These are phyloP conservation scores for Melanargia galathea DNA, from an alignment of 2,888 invertebrate genomes.

Conservation along the genomic window DNA sequence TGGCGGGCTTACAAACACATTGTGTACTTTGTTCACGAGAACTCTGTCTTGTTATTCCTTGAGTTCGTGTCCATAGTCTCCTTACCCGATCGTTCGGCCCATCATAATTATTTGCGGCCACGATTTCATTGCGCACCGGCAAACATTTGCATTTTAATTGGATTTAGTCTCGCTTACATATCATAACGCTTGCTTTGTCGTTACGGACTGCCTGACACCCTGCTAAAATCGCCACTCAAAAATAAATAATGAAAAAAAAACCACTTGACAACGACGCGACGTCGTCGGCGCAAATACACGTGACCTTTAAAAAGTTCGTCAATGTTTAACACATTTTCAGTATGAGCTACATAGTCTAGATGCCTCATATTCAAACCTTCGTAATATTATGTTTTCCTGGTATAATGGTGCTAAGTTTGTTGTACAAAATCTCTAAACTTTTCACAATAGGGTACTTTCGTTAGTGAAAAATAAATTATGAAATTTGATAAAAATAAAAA, in stretches of 20 bases:
- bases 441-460: too few relatives aligned
- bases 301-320: constrained; percentile 8
- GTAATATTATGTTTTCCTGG: neutral
- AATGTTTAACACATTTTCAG: neutral
- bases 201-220: constrained; percentile 29
- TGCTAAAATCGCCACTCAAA: constrained; percentile 11
- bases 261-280: neutral
- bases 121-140: constrained; percentile 57
- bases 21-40: neutral
- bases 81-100: constrained; percentile 50
- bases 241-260: constrained; percentile 5
- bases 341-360: neutral
- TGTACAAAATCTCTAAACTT: too few relatives aligned
- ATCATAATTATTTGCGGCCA: constrained; percentile 58
- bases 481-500: too few relatives aligned
- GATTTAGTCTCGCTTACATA: constrained; percentile 52
- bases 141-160: constrained; percentile 63
- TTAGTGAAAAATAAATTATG: too few relatives aligned
- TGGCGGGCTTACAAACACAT: too few relatives aligned
- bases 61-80: constrained; percentile 20
- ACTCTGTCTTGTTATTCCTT: neutral
- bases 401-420: neutral
- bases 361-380: neutral
- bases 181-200: constrained; percentile 47
- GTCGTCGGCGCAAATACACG: neutral